Base-by-base conservation (phyloP, 35 echinoderm and acorn worm genomes). In the Holothuria glaberrima region DNA sequence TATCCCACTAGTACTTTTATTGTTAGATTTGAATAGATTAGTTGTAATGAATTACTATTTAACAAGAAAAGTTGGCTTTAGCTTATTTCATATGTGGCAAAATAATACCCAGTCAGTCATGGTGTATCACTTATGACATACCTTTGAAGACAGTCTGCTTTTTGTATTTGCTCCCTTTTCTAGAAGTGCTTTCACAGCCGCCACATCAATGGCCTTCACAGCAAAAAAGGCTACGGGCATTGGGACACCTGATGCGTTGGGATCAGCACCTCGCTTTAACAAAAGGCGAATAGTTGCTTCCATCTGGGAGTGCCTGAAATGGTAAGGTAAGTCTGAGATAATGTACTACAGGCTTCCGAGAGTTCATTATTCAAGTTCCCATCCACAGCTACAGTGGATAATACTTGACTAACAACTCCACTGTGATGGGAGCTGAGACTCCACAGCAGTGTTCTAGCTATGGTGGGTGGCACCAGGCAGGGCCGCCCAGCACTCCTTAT, bases 171-270 rank as follows among this genome's bases (percentile, higher is more conserved):
- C 96, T 33, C 93, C 93, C 59, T 98, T 98, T 60, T 98, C 86
- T 13, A 98, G 60, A 5, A 98, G 86, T 4, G 90, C 75, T 34
- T 71, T 73, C 21, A 98, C 96, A 7, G 96, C 96, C 52, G 90
- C 91, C 6, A 98, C 96, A 89, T 98, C 96, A 7, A 93, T 93
- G 3, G 96, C 96, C 80, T 98, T 98, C 73, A 98, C 89, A 25
- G 96, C 96, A 93, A 98, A 98, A 89, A 98, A 98, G 58, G 92
- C 32, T 6, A 98, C 96, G 9, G 96, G 90, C 93, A 98, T 94
- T 14, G 96, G 96, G 1, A 98, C 96, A 44, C 69, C 88, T 7
- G 96, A 94, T 56, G 96, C 90, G 64, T 98, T 98, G 26, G 96
- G 96, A 33, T 98, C 92, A 12, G 96, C 96, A 9, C 96, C 96